These are phyloP conservation scores for Barnardius zonarius DNA, from an alignment of 2,113 vertebrate genomes.

Conservation along the genomic window DNA sequence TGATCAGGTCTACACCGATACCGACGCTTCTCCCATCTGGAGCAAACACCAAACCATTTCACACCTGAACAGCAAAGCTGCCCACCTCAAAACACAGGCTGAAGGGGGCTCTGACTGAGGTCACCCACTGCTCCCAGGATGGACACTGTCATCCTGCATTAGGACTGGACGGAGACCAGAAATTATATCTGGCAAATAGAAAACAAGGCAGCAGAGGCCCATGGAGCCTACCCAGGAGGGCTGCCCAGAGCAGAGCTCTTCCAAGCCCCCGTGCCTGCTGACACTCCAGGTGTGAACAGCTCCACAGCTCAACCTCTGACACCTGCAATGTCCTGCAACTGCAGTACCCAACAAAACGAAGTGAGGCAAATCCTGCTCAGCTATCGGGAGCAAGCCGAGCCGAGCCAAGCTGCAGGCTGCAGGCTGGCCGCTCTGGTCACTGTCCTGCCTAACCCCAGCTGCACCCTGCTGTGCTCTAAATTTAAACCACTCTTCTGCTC, in stretches of 20 bases:
- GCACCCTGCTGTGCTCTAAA: not conserved
- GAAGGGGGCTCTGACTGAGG: not conserved
- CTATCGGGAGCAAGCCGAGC: not conserved
- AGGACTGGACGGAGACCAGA: not conserved
- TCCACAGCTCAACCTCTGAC: not conserved
- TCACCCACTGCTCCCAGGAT: not conserved
- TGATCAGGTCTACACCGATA: not conserved
- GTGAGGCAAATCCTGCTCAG: not conserved
- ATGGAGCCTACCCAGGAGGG: not conserved
- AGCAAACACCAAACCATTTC: not conserved
- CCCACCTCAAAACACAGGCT: rapidly evolving
- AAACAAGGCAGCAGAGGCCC: not conserved
- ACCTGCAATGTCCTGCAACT: not conserved
- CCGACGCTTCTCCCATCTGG: not conserved
- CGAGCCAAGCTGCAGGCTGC: not conserved
- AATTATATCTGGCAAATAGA: not conserved
- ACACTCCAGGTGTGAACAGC: not conserved
- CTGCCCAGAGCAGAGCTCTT: not conserved
- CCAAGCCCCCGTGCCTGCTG: rapidly evolving
- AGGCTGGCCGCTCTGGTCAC: not conserved
- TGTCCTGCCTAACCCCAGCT: not conserved
- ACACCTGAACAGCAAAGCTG: not conserved
- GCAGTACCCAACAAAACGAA: not conserved
- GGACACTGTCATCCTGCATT: not conserved
- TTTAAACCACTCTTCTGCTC: not conserved